A percentile compares a stretch with the other conserved stretches of the same genome.
These are phyloP conservation scores for Amblyopsis hoosieri DNA, from an alignment of 2,797 vertebrate genomes.

Conservation along the genomic window DNA sequence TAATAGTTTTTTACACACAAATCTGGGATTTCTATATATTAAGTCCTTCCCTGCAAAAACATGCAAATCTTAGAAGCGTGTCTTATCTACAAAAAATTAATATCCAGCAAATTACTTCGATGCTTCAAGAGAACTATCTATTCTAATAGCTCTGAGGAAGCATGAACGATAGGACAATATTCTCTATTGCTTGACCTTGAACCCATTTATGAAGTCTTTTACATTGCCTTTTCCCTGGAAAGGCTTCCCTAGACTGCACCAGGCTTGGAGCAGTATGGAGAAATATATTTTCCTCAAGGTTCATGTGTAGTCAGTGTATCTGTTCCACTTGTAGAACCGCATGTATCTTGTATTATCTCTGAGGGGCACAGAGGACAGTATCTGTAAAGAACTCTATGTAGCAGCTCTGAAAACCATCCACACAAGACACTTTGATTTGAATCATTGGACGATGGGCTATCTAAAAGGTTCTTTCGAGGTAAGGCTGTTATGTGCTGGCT, in stretches of 20 bases:
- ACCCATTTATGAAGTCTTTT: conserved; percentile 51
- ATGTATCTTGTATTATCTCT: conserved; percentile 27
- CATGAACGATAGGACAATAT: conserved; percentile 45
- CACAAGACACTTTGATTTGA: conserved; percentile 40
- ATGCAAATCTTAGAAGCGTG: conserved; percentile 18
- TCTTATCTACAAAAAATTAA: conserved; percentile 59
- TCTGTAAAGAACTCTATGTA: conserved; percentile 46
- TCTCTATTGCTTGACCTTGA: conserved; percentile 56
- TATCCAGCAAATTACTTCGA: conserved; percentile 58
- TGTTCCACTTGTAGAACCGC: conserved; percentile 27
- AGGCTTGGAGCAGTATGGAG: conserved; percentile 12
- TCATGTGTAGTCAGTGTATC: conserved; percentile 34
- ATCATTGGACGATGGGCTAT: conserved; percentile 42
- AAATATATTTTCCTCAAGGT: conserved; percentile 49
- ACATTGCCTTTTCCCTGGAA: conserved; percentile 11
- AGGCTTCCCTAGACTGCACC: conserved; percentile 15
- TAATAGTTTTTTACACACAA: too few species aligned
- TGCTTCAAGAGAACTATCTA: conserved; percentile 62
- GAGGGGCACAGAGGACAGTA: conserved; percentile 42
- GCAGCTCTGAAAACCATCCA: conserved; percentile 31
- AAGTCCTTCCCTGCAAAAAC: conserved; percentile 33
- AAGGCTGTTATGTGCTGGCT: conserved; percentile 72
- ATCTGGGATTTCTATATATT: conserved; percentile 25
- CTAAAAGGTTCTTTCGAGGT: conserved; percentile 65
- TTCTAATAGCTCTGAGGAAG: conserved; percentile 60